These are phyloP conservation scores for Nowickia ferox DNA, from an alignment of 2,888 invertebrate genomes.

Conservation along the genomic window DNA sequence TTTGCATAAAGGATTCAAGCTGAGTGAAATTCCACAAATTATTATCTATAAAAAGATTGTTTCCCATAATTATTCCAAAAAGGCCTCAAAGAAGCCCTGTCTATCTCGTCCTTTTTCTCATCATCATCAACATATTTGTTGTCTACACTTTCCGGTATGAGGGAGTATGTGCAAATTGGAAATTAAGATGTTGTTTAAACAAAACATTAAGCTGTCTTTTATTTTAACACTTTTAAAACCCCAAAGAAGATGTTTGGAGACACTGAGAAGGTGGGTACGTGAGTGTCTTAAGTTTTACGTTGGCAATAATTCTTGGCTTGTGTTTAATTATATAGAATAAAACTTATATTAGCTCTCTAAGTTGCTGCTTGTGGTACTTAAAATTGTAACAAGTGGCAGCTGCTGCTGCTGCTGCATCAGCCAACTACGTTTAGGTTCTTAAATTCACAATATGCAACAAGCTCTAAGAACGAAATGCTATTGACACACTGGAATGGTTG, in stretches of 20 bases:
- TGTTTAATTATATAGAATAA: conserved; percentile 57
- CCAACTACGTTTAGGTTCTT: conserved; percentile 30
- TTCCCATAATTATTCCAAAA: not conserved
- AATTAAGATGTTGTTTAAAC: conserved; percentile 57
- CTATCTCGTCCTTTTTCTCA: not conserved
- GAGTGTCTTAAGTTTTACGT: conserved; percentile 24
- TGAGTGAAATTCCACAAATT: no score
- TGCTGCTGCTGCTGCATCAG: conserved; percentile 48
- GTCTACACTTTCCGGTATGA: not conserved
- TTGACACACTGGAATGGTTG: not conserved
- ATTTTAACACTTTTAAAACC: conserved; percentile 52
- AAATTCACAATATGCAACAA: conserved; percentile 4
- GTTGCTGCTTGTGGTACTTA: conserved; percentile 21
- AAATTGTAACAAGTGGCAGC: conserved; percentile 67
- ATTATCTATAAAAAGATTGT: not conserved
- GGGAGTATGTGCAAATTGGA: conserved; percentile 34
- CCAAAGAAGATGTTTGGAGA: conserved; percentile 1
- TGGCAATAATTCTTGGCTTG: conserved; percentile 23
- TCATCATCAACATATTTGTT: not conserved
- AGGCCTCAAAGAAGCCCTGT: not conserved
- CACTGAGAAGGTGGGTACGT: not conserved
- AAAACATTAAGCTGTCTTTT: conserved; percentile 64
- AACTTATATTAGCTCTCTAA: conserved; percentile 42
- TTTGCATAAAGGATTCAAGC: no score
- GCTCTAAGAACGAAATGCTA: not conserved